Percentiles rank a stretch among this genome's conserved stretches.
phyloP scores from a whole-genome alignment of 2,888 invertebrate genomes.

The Antitype chi region DNA sequence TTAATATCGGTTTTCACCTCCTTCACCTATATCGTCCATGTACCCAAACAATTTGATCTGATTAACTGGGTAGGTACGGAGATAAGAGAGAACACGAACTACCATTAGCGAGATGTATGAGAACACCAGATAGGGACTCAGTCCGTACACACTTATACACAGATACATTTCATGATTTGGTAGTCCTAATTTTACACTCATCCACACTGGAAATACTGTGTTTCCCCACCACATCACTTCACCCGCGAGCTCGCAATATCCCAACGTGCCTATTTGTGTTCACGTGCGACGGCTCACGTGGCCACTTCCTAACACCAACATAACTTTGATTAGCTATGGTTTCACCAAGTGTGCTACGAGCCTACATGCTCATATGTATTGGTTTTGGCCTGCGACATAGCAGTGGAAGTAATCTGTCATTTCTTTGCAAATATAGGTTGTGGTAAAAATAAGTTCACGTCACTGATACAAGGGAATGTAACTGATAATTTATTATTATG shows the following conservation, averaged over 20 bases:
- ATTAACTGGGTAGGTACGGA: background rate
- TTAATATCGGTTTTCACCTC: background rate
- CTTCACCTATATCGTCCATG: background rate
- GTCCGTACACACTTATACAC: background rate
- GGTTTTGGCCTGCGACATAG: background rate
- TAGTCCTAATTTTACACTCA: background rate
- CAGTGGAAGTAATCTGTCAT: too few relatives aligned
- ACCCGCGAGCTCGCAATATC: constrained; percentile 55
- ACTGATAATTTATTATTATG: too few relatives aligned
- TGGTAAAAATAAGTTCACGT: background rate
- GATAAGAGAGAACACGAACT: background rate
- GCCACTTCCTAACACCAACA: constrained; percentile 40
- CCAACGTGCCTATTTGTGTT: constrained; percentile 57
- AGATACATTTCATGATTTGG: too few relatives aligned
- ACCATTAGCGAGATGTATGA: background rate
- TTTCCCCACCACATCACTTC: background rate
- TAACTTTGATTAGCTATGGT: constrained; percentile 53
- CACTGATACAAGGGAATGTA: background rate
- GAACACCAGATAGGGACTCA: background rate
- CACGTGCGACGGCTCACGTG: constrained; percentile 51
- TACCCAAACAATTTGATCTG: too few relatives aligned
- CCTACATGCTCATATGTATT: background rate
- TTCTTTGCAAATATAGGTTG: background rate
- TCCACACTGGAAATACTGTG: constrained; percentile 5
- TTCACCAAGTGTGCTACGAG: constrained; percentile 14